phyloP scores from a whole-genome alignment of 2,113 vertebrate genomes.

The Xenopus tropicalis region UCB_Xtro_10.0 CM004443.2:45891501-45892000 shows the following conservation, averaged over 20 bases:
- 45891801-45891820: constrained; percentile 69
- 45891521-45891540: too few species aligned
- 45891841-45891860: constrained; percentile 61
- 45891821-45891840: constrained; percentile 79
- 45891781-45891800: constrained; percentile 66
- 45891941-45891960: constrained; percentile 33
- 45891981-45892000: constrained; percentile 45
- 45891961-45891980: constrained; percentile 46
- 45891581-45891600: neutral
- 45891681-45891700: constrained; percentile 39
- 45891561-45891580: neutral
- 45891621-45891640: constrained; percentile 4
- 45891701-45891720: constrained; percentile 63
- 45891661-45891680: constrained; percentile 45
- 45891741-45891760: constrained; percentile 60
- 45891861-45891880: constrained; percentile 49
- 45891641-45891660: constrained; percentile 22
- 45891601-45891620: constrained; percentile 23
- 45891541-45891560: neutral
- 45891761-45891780: constrained; percentile 64
- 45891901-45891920: constrained; percentile 52
- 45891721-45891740: constrained; percentile 55
- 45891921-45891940: constrained; percentile 54
- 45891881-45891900: constrained; percentile 51
- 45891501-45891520: too few species aligned